Evolutionary conservation across 2,888 invertebrate species (phyloP).

Genomic region (Athalia cordata): DNA sequence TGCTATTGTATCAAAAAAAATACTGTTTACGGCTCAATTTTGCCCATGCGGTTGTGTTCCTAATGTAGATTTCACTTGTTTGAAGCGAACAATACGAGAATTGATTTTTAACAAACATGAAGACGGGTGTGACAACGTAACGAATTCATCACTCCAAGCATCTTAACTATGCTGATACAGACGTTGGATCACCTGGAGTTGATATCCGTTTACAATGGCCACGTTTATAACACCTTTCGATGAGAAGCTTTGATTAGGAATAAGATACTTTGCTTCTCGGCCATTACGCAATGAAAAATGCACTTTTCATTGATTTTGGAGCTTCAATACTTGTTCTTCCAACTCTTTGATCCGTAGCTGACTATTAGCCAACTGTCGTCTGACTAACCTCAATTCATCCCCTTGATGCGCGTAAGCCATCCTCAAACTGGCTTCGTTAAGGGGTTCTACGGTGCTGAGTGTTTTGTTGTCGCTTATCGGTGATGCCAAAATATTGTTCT

Average conservation of each 20-base stretch:
- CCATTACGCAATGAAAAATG: background rate
- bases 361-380: constrained; percentile 85
- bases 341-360: constrained; percentile 88
- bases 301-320: constrained; percentile 72
- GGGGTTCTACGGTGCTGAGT: constrained; percentile 65
- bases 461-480: constrained; percentile 66
- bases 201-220: constrained; percentile 28
- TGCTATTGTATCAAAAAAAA: too few relatives aligned
- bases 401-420: constrained; percentile 86
- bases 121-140: background rate
- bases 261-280: constrained; percentile 20
- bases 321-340: constrained; percentile 83
- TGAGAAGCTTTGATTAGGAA: constrained; percentile 35
- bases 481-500: constrained; percentile 67
- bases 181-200: background rate
- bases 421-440: constrained; percentile 78
- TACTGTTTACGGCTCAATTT: too few relatives aligned
- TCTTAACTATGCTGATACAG: constrained; percentile 3
- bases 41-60: too few relatives aligned
- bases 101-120: too few relatives aligned
- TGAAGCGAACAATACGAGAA: too few relatives aligned
- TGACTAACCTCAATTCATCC: constrained; percentile 86
- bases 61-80: too few relatives aligned
- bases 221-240: constrained; percentile 25
- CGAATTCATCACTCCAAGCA: background rate